Percentiles rank a stretch among this genome's conserved stretches.
Conservation (phyloP, 2,797 vertebrate genomes). For the Gymnopithys bicolor region DNA sequence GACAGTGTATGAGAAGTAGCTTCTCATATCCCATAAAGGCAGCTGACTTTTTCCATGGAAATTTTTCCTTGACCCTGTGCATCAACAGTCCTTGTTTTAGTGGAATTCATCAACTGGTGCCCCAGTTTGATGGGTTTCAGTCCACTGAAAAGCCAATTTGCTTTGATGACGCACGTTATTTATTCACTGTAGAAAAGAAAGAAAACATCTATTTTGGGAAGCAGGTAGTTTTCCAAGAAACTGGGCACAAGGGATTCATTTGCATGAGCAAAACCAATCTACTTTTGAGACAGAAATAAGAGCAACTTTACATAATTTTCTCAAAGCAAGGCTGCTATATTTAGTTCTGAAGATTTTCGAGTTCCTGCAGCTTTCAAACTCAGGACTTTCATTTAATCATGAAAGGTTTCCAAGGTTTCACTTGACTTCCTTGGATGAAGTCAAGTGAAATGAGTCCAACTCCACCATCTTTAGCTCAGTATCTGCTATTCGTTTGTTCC, state of each 20-base stretch:
- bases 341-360: background rate
- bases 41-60: background rate
- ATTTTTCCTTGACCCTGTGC: slow-evolving; percentile 58
- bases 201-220: slow-evolving; percentile 38
- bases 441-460: no score
- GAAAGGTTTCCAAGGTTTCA: background rate
- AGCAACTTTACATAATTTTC: slow-evolving; percentile 10
- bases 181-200: slow-evolving; percentile 43
- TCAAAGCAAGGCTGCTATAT: slow-evolving; percentile 2
- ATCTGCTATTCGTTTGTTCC: no score
- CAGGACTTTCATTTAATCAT: background rate
- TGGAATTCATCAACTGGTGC: slow-evolving; percentile 37
- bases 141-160: slow-evolving; percentile 68
- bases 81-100: slow-evolving; percentile 26
- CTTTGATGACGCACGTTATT: slow-evolving; percentile 66
- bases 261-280: slow-evolving; percentile 58
- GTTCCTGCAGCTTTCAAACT: background rate
- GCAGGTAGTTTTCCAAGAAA: slow-evolving; percentile 41
- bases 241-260: slow-evolving; percentile 47
- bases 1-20: background rate
- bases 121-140: slow-evolving; percentile 61
- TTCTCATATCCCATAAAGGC: background rate
- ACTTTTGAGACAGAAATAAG: slow-evolving; percentile 14
- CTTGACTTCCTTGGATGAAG: no score
- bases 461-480: no score